A percentile compares a stretch with the other conserved stretches of the same genome.
These are phyloP conservation scores for Elachura formosa DNA, from an alignment of 2,113 vertebrate species.

Conservation along the genomic window DNA sequence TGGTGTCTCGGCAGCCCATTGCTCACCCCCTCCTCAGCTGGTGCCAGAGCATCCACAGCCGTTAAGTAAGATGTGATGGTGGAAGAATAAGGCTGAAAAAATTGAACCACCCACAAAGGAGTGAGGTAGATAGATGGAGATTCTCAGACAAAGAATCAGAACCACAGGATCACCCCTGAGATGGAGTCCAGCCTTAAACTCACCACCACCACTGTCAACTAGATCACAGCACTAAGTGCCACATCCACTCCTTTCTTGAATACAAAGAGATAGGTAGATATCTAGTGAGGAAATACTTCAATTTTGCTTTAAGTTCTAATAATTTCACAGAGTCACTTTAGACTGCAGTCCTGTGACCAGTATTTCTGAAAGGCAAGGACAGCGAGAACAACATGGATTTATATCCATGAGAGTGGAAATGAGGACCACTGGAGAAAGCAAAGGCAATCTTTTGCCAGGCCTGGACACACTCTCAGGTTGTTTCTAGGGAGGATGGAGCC, in stretches of 20 bases:
- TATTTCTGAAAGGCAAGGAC: background rate
- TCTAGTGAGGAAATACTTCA: background rate
- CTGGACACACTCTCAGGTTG: background rate
- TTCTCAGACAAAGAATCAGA: background rate
- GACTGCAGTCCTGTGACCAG: too few relatives aligned
- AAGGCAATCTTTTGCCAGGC: background rate
- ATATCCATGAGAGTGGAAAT: background rate
- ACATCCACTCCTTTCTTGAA: background rate
- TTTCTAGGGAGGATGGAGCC: background rate
- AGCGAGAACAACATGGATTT: background rate
- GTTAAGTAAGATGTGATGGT: background rate
- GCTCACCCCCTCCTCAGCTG: background rate
- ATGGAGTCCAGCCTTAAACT: background rate
- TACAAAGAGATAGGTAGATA: background rate
- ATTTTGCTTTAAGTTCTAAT: background rate
- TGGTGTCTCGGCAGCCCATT: background rate
- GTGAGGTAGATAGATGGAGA: too few relatives aligned
- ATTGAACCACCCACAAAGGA: background rate
- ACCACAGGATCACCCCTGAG: background rate
- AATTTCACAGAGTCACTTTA: background rate
- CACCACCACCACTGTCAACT: background rate
- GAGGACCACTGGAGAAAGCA: background rate
- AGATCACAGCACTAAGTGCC: background rate
- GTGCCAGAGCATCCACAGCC: background rate
- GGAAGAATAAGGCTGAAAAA: background rate